Percentiles rank a stretch among this genome's conserved stretches.
These are phyloP conservation scores for Hemaris fuciformis DNA, from an alignment of 2,888 invertebrate species.

Conservation along the genomic window DNA sequence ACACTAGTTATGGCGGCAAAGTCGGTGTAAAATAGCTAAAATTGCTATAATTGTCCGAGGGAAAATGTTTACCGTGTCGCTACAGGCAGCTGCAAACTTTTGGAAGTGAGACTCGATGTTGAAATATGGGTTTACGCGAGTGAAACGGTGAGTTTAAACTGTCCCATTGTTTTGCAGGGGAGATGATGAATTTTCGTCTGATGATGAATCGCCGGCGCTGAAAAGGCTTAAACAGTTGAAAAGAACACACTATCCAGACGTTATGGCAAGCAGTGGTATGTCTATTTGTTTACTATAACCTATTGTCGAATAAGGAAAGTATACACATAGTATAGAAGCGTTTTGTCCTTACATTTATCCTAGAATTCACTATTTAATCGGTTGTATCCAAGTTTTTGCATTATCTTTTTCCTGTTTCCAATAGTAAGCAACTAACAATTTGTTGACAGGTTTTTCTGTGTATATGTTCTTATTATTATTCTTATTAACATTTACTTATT, in stretches of 20 bases:
- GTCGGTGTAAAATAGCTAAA: constrained; percentile 42
- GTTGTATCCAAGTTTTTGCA: too few relatives aligned
- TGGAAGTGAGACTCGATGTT: constrained; percentile 57
- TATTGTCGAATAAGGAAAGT: background rate
- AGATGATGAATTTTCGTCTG: constrained; percentile 65
- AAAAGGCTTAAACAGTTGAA: constrained; percentile 64
- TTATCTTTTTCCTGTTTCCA: too few relatives aligned
- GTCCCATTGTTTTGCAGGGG: constrained; percentile 57
- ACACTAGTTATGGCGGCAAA: constrained; percentile 78
- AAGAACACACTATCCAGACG: constrained; percentile 59
- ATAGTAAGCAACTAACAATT: too few relatives aligned
- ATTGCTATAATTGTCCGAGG: constrained; percentile 21
- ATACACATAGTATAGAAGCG: background rate
- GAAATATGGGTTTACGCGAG: background rate
- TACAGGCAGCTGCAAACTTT: constrained; percentile 64
- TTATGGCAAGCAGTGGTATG: constrained; percentile 61
- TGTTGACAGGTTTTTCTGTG: too few relatives aligned
- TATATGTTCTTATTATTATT: too few relatives aligned
- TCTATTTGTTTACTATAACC: constrained; percentile 10
- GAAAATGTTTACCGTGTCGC: constrained; percentile 61
- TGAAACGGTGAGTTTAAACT: constrained; percentile 1
- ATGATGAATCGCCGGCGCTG: constrained; percentile 65
- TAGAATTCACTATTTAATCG: too few relatives aligned
- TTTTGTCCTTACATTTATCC: too few relatives aligned
- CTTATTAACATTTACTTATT: too few relatives aligned